Base-by-base conservation (phyloP, 64 coral and sea anemone genomes). In the Actinia equina region DNA sequence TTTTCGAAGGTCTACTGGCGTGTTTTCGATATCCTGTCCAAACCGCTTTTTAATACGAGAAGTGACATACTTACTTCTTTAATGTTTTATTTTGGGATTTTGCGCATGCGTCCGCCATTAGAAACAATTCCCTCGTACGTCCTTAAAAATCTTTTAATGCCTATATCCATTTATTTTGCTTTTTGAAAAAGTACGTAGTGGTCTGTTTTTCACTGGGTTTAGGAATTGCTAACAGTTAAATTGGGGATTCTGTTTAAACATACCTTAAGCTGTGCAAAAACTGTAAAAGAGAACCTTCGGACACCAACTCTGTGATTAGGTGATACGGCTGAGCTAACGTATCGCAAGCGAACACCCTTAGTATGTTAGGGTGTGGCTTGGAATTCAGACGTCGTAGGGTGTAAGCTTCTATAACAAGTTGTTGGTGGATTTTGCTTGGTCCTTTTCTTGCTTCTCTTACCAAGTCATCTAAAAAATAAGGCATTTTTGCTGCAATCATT, bases 291-390 rank as follows among this genome's bases (percentile, higher is more conserved):
- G 91, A 76, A 7, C 89, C 82, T 14, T 25, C 25, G 1, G 60
- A 59, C 27, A 77, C 74, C 23, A 84, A 44, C 44, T 78, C 85
- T 6, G 85, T 87, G 53, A 92, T 92, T 2, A 92, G 22, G 43
- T 92, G 90, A 42, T 87, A 92, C 1, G 89, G 89, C 42, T 84
- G n/a, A 22, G 11, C 27, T 65, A 27, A 63, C 0, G 89, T 91
- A 16, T 91, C 77, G 43, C 64, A 86, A 12, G 52, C 89, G 7
- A 91, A 63, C 16, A 91, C 74, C 22, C 59, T 49, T 0, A 71
- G 84, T 30, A 91, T 80, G 9, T 91, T 91, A 30, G 84, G 74
- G 22, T 87, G 89, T 2, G n/a, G 84, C 16, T 18, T 62, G 13
- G 19, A 7, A 30, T 82, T 87, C 37, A 92, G 6, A 25, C 77